Evolutionary conservation across 2,888 invertebrate genomes (phyloP).

Genomic region (Germaria angustata): DNA sequence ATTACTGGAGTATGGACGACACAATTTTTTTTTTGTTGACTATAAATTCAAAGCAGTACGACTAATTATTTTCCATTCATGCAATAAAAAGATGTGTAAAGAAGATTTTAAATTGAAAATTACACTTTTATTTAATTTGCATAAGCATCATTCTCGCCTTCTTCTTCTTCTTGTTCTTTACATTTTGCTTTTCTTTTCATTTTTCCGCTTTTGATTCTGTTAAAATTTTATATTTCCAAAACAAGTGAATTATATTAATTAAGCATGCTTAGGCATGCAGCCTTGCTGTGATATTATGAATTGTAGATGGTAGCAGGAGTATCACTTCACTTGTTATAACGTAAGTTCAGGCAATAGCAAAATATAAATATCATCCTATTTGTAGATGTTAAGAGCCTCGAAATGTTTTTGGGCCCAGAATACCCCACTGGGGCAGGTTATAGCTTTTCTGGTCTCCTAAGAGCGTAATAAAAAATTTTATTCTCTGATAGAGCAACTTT

Average conservation of each 20-base stretch:
- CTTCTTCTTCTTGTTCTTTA: neutral
- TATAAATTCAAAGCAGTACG: slow-evolving; percentile 2
- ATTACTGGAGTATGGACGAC: slow-evolving; percentile 10
- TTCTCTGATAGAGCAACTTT: no score
- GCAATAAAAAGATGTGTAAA: neutral
- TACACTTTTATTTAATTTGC: slow-evolving; percentile 66
- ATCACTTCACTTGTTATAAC: neutral
- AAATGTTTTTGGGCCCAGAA: no score
- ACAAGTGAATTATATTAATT: slow-evolving; percentile 70
- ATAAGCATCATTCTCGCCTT: slow-evolving; percentile 54
- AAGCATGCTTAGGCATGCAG: slow-evolving; percentile 34
- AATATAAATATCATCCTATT: no score
- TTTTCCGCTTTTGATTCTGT: neutral
- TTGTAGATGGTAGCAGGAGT: neutral
- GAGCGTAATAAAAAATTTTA: no score
- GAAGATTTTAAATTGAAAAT: slow-evolving; percentile 59
- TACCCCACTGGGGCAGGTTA: no score
- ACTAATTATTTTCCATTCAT: slow-evolving; percentile 11
- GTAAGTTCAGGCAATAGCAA: neutral
- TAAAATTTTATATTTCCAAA: neutral
- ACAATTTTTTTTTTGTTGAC: neutral
- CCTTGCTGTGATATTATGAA: neutral
- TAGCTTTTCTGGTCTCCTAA: no score
- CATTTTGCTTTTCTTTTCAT: neutral
- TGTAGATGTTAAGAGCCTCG: no score